phyloP scores from a whole-genome alignment of 2,113 vertebrate genomes.

The Salvelinus fontinalis region DNA sequence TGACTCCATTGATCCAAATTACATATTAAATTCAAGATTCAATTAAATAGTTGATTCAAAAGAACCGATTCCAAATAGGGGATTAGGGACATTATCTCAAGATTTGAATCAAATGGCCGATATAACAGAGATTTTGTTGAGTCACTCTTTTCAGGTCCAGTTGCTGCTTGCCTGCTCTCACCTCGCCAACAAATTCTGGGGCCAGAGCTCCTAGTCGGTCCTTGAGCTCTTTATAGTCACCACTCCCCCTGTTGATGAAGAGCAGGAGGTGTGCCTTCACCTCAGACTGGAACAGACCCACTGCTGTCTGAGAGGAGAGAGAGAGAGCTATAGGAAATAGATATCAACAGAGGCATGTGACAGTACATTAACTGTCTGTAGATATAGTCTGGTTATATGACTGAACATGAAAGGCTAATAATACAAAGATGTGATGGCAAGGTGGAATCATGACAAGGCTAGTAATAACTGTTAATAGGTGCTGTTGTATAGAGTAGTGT shows the following conservation, averaged over 20 bases:
- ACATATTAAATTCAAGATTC: too few species aligned
- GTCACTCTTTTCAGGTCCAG: background rate
- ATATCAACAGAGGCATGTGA: too few species aligned
- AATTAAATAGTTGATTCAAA: too few species aligned
- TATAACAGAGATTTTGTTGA: too few species aligned
- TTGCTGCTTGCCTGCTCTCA: conserved; percentile 40
- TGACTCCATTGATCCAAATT: too few species aligned
- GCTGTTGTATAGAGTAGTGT: background rate
- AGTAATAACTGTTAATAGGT: background rate
- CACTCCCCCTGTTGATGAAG: conserved; percentile 79
- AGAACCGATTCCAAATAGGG: too few species aligned
- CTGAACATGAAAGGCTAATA: background rate
- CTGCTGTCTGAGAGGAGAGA: conserved; percentile 71
- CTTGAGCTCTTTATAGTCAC: conserved; percentile 69
- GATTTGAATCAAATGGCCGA: too few species aligned
- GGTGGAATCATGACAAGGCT: background rate
- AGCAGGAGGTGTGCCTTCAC: conserved; percentile 85
- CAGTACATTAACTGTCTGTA: too few species aligned
- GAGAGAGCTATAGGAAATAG: background rate
- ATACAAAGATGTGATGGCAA: background rate
- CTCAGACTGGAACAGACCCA: conserved; percentile 84
- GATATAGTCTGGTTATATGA: background rate
- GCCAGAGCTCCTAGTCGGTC: conserved; percentile 70
- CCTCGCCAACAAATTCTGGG: conserved; percentile 82
- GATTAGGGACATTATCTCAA: too few species aligned